phyloP scores from a whole-genome alignment of 2,113 vertebrate species.

The Psettodes erumei region DNA sequence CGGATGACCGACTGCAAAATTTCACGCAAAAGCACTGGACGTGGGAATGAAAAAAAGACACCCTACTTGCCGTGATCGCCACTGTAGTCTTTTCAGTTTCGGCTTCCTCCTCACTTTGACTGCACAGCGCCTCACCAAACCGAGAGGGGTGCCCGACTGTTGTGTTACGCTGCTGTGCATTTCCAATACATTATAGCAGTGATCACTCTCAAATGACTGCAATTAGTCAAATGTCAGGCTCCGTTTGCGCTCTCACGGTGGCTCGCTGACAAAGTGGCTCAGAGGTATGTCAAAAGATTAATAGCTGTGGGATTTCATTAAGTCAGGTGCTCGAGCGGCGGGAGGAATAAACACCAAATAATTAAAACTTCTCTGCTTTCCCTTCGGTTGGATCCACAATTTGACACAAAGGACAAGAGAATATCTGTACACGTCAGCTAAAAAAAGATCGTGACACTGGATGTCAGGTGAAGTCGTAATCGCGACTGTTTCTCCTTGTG shows the following conservation, averaged over 20 bases:
- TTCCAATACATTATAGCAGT: conserved; percentile 70
- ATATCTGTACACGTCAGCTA: too few species aligned
- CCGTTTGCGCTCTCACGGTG: conserved; percentile 62
- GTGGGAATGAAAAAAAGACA: neutral
- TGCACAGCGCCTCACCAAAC: conserved; percentile 56
- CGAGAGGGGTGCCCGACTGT: conserved; percentile 50
- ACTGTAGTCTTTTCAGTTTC: conserved; percentile 56
- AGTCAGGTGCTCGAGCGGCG: conserved; percentile 60
- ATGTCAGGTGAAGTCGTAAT: neutral
- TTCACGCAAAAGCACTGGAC: conserved; percentile 20
- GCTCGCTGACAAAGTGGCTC: conserved; percentile 74
- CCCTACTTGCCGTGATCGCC: too few species aligned
- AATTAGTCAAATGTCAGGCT: conserved; percentile 84
- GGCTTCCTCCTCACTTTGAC: conserved; percentile 25
- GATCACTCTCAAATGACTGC: conserved; percentile 80
- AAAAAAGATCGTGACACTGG: too few species aligned
- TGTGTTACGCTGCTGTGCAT: conserved; percentile 58
- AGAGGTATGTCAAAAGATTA: conserved; percentile 77
- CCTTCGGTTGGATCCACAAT: conserved; percentile 33
- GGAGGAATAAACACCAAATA: conserved; percentile 67
- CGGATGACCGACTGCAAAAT: conserved; percentile 6
- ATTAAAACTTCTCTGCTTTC: conserved; percentile 61
- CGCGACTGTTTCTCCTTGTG: neutral
- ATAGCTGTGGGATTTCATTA: conserved; percentile 77
- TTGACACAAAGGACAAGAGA: conserved; percentile 1